Base-by-base conservation (phyloP, 2,797 vertebrate species). In the Alauda arvensis region DNA sequence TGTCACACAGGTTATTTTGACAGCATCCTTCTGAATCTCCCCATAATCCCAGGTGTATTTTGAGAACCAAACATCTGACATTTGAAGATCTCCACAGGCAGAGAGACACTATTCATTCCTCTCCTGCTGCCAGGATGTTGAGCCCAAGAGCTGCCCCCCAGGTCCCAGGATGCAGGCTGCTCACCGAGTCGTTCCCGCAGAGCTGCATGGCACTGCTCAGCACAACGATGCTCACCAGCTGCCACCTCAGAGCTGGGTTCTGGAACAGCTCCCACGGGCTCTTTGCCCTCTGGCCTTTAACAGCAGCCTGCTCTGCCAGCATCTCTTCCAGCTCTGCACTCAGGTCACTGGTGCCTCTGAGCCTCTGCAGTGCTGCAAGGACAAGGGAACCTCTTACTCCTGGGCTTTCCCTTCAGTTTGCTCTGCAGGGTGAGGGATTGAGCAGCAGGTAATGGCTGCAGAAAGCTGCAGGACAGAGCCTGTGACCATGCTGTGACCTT, bases 191-290 rank as follows among this genome's bases (percentile, higher is more conserved):
- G 6, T 98, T 99, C 8, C 98, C 98, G 7, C 98, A 99, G 79
- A 99, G 98, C 95, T 99, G 98, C 98, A 98, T 98, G 93, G 98
- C 98, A 0, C 98, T 98, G 97, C 98, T 98, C 93, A 98, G 96
- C 78, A 98, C 90, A 14, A 98, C 62, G n/a, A 99, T 92, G 18
- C 97, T 97, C 52, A 96, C 88, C 91, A 99, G 97, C 95, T 98
- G 98, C 97, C 98, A 97, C 94, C 98, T 97, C 67, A 98, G 87
- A 0, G 96, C 92, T 16, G 82, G 96, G 29, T 98, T 98, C 25
- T 49, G 62, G 39, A 98, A 95, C 20, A 99, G 97, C 62, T 98
- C 98, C 98, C 98, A 98, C 0, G 97, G 98, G 12, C 90, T 93
- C 68, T 93, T 96, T 0, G 97, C 89, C 13, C 75, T 95, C 83